phyloP scores from a whole-genome alignment of 1,140 invertebrate genomes.

The Nebria ingens region DNA sequence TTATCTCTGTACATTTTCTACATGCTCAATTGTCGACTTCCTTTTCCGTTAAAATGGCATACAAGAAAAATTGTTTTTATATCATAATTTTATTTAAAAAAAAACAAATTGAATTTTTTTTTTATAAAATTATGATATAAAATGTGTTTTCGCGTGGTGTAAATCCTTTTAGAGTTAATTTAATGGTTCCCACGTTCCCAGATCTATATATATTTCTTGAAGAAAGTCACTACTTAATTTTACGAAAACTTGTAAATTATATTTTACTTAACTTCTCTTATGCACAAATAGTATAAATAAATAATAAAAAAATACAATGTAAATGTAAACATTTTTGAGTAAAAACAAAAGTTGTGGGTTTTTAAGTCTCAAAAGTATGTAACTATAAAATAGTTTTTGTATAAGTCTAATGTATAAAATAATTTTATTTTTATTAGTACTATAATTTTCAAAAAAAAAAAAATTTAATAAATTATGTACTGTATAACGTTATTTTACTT shows the following conservation, averaged over 20 bases:
- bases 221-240: conserved; percentile 3
- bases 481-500: not conserved
- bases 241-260: not conserved
- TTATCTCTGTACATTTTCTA: not conserved
- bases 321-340: conserved; percentile 7
- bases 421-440: conserved; percentile 7
- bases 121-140: no score
- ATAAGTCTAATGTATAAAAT: conserved; percentile 4
- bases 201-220: not conserved
- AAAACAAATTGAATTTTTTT: no score
- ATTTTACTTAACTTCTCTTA: conserved; percentile 4
- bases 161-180: no score
- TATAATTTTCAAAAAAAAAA: not conserved
- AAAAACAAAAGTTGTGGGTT: conserved; percentile 1
- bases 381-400: conserved; percentile 8
- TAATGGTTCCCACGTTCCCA: no score
- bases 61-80: no score
- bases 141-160: no score
- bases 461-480: conserved; percentile 5
- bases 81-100: no score
- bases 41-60: conserved; percentile 1
- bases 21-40: conserved; percentile 4
- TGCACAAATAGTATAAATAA: conserved; percentile 3
- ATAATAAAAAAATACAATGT: no score
- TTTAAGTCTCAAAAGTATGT: conserved; percentile 9